These are phyloP conservation scores for Carduelis carduelis DNA, from an alignment of 2,797 vertebrate species.

Conservation along the genomic window DNA sequence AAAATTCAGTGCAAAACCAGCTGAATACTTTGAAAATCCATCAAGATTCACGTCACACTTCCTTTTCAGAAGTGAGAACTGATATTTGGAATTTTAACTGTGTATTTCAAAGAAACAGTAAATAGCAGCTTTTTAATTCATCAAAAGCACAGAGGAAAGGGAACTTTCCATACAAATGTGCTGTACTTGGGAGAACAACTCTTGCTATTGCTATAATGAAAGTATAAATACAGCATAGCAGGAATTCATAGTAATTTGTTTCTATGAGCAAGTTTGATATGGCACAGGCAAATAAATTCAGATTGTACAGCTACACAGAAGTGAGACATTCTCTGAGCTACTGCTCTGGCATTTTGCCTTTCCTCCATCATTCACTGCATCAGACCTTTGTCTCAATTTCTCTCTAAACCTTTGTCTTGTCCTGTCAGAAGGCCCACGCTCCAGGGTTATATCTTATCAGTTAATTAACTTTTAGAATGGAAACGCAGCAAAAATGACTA, in stretches of 20 bases:
- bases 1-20: conserved; percentile 22
- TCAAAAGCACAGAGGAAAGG: conserved; percentile 41
- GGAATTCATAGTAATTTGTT: conserved; percentile 20
- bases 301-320: background rate
- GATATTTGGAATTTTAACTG: conserved; percentile 38
- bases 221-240: conserved; percentile 26
- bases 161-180: conserved; percentile 7
- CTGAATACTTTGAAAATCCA: conserved; percentile 25
- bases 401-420: conserved; percentile 36
- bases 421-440: background rate
- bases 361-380: background rate
- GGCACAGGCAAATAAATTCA: background rate
- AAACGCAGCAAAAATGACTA: conserved; percentile 45
- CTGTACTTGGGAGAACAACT: conserved; percentile 35
- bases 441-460: conserved; percentile 54
- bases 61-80: background rate
- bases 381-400: conserved; percentile 20
- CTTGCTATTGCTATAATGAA: conserved; percentile 20
- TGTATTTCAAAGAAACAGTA: conserved; percentile 48
- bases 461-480: conserved; percentile 60
- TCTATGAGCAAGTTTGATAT: conserved; percentile 14
- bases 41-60: conserved; percentile 38
- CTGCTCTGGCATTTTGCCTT: background rate
- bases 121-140: conserved; percentile 37
- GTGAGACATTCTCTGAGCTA: background rate